Base-by-base conservation (phyloP, 2,888 invertebrate genomes). In the Synanthedon formicaeformis region DNA sequence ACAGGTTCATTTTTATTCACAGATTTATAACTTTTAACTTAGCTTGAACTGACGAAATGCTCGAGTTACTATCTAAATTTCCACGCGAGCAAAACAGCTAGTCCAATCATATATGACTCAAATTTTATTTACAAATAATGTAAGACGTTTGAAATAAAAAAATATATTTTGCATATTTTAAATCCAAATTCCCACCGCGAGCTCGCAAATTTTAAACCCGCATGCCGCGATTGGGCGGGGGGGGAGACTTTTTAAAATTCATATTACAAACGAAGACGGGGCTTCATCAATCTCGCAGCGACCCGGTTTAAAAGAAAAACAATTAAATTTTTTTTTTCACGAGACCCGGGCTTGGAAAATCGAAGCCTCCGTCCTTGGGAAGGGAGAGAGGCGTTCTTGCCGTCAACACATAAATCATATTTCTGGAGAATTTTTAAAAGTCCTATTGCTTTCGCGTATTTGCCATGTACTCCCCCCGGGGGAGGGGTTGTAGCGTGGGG, bases 381-480 rank as follows among this genome's bases (percentile, higher is more conserved):
- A 74, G 77, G 73, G 74, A 75, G 74, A 75, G 77, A 78, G 77
- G 78, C 80, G 74, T 74, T 73, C 68, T 76, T 64, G 80, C 84
- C 86, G 86, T 86, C 87, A 85, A 87, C 87, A 87, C 84, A 87
- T 87, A 87, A 87, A 87, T 87, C 87, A 87, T 87, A 87, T 87
- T 87, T 87, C 86, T 84, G 81, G 85, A 85, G 86, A 86, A 87
- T 85, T 87, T 87, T 87, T 87, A 87, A 87, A 87, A 87, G 86
- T 87, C 87, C 87, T 87, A 86, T 87, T 87, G 87, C 87, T 87
- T 87, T 87, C 87, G 87, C 86, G 87, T 87, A 87, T 87, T 87
- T 87, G 87, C 86, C 83, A 87, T 87, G 87, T 87, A 86, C 85
- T 81, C 85, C 86, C 84, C 81, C 73, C 59, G 34, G 52, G 65